A percentile compares a stretch with the other conserved stretches of the same genome.
These are phyloP conservation scores for Gorsachius magnificus DNA, from an alignment of 2,797 vertebrate genomes.

Conservation along the genomic window DNA sequence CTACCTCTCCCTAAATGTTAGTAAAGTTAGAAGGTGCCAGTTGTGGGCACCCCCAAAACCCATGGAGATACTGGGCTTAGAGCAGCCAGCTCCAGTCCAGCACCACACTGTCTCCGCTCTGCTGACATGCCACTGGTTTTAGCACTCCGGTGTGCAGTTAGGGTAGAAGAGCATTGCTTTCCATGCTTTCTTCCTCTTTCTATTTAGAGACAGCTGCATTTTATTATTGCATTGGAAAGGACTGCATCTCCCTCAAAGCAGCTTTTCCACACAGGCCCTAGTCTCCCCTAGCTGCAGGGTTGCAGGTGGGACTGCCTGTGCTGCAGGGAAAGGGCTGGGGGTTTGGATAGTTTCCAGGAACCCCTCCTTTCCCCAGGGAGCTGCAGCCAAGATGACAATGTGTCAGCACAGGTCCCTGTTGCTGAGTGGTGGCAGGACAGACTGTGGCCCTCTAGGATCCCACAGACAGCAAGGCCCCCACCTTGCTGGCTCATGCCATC, in stretches of 20 bases:
- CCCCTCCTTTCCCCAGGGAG: background rate
- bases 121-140: background rate
- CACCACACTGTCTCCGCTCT: rapidly evolving
- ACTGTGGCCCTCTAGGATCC: background rate
- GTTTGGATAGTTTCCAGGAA: background rate
- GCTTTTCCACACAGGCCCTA: background rate
- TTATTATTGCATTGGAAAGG: background rate
- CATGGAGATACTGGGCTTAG: rapidly evolving
- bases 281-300: rapidly evolving
- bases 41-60: background rate
- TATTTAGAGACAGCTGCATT: background rate
- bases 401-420: background rate
- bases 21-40: background rate
- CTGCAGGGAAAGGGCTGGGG: background rate
- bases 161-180: background rate
- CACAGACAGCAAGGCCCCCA: background rate
- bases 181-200: background rate
- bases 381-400: background rate
- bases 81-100: background rate
- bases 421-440: too few relatives aligned
- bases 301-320: background rate
- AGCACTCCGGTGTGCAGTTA: rapidly evolving
- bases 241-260: background rate
- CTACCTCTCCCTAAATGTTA: background rate
- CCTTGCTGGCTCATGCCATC: background rate